Evolutionary conservation across 2,888 invertebrate genomes (phyloP), one percentile per base, ranked within the genome.

Genomic region (Leptothorax acervorum): DNA sequence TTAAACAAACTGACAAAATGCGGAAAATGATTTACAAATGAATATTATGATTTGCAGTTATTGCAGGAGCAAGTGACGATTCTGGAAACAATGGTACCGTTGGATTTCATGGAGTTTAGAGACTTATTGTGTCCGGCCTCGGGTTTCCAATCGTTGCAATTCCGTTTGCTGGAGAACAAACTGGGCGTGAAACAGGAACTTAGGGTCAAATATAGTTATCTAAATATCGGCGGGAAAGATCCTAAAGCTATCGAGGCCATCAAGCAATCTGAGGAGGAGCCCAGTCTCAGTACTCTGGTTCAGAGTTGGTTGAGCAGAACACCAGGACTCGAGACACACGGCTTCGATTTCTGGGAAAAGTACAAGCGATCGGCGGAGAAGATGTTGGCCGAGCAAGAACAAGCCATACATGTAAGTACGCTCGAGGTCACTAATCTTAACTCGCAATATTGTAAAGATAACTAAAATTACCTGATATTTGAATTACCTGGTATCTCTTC

Each of bases 21-120:
- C 31, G 11, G 18, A 18, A 2, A 23, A 35, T 57, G 9, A 45
- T 45, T 35, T n/a, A 45, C 6, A 71, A 9, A 65, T 12, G 3
- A 51, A 68, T 39, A 28, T 75, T 3, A 42, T 55, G 70, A 87
- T 85, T 93, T 95, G 11, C 95, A 99, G 99, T 96, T 99, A 0
- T 96, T 99, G 71, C 99, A 98, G 57, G 99, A 99, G 93, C 99
- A 99, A 96, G 99, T 99, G 62, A 97, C 98, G 95, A 99, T 99
- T 90, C 95, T 99, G 90, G 99, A 99, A 95, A 99, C 99, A 0
- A 99, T 99, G 99, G 99, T 99, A 0, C 99, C 99, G 0, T 95
- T 99, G 84, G 99, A 99, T 95, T 99, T 99, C 93, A 98, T 99
- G 97, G 99, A 99, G 93, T 99, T 99, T 95, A 97, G 99, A 70